These are phyloP conservation scores for Astropecten irregularis DNA, from an alignment of 53 echinoderm and acorn worm genomes.

Conservation along the genomic window DNA sequence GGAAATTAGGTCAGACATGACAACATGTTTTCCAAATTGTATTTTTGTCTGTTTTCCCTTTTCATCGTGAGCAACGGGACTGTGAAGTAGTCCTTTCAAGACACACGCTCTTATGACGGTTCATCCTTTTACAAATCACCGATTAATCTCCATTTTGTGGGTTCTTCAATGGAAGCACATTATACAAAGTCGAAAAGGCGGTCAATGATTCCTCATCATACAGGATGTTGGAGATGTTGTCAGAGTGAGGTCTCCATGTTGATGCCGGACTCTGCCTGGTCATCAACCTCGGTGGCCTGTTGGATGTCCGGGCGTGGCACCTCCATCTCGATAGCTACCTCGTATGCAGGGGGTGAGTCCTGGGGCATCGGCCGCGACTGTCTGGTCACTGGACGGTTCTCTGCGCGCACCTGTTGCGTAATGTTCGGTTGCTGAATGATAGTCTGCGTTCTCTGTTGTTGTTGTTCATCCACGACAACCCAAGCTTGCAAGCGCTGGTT, in stretches of 20 bases:
- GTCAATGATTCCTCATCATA: not conserved
- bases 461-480: slow-evolving; percentile 25
- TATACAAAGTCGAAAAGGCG: slow-evolving; percentile 20
- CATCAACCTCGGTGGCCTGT: not conserved
- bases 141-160: too few relatives aligned
- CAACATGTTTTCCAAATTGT: too few relatives aligned
- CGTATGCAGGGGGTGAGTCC: slow-evolving; percentile 56
- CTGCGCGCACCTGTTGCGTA: not conserved
- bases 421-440: not conserved
- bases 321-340: slow-evolving; percentile 59
- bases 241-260: slow-evolving; percentile 64
- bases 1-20: too few relatives aligned
- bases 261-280: slow-evolving; percentile 24
- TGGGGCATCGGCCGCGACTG: slow-evolving; percentile 20
- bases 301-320: slow-evolving; percentile 10
- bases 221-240: not conserved
- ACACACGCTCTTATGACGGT: too few relatives aligned
- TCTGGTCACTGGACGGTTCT: not conserved
- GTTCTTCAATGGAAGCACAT: slow-evolving; percentile 39
- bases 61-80: too few relatives aligned
- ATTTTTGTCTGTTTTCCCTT: too few relatives aligned
- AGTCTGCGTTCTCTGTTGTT: slow-evolving; percentile 27
- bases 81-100: too few relatives aligned
- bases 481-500: slow-evolving; percentile 31
- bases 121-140: too few relatives aligned